phyloP scores from a whole-genome alignment of 37 sponge, comb jelly and placozoan genomes.

The Cladorhizidae sp. region DNA sequence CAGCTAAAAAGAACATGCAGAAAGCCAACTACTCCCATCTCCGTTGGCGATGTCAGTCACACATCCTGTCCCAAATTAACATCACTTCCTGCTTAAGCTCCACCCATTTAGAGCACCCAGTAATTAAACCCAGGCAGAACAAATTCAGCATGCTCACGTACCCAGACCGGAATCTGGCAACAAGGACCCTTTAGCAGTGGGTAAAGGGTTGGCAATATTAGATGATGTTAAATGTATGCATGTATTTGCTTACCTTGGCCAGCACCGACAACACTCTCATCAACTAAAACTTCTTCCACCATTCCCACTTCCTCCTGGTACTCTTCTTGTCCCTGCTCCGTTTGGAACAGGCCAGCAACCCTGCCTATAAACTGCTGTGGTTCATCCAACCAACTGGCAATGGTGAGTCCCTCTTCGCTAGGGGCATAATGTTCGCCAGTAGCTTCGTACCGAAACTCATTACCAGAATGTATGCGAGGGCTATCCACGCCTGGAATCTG shows the following conservation, averaged over 20 bases:
- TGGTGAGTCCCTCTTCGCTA: slow-evolving; percentile 17
- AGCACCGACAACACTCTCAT: neutral
- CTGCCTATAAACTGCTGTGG: slow-evolving; percentile 8
- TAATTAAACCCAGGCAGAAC: too few species aligned
- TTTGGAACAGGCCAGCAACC: slow-evolving; percentile 1
- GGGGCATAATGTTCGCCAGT: slow-evolving; percentile 9
- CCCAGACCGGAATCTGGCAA: too few species aligned
- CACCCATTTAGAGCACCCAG: too few species aligned
- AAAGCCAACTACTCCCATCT: too few species aligned
- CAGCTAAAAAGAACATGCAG: too few species aligned
- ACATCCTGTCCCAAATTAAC: too few species aligned
- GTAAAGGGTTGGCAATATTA: too few species aligned
- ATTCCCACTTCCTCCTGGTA: neutral
- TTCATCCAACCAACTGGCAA: slow-evolving; percentile 21
- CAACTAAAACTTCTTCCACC: neutral
- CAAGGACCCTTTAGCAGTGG: neutral
- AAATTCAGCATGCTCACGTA: too few species aligned
- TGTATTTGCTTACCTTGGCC: neutral
- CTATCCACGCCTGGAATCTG: slow-evolving; percentile 12
- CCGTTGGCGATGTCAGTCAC: too few species aligned
- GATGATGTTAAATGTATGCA: too few species aligned
- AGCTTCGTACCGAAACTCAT: slow-evolving; percentile 16
- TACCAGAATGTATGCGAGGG: neutral
- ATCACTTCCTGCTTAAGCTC: too few species aligned
- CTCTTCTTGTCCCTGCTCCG: neutral